Base-by-base conservation (phyloP, 2,113 vertebrate genomes). In the Alexandromys fortis region DNA sequence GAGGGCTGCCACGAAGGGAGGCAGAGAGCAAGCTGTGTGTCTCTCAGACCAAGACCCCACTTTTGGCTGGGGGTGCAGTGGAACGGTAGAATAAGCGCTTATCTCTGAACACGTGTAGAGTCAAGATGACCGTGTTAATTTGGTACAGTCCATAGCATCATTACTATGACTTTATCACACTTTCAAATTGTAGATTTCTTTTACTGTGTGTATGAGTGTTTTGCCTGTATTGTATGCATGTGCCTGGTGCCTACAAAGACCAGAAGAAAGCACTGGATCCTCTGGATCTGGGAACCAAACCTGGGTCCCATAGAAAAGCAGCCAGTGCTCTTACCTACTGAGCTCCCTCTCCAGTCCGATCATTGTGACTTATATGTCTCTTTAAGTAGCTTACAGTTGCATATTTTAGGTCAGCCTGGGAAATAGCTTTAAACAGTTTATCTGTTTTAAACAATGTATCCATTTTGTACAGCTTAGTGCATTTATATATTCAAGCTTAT, bases 351-450 rank as follows among this genome's bases (percentile, higher is more conserved):
- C 35, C 24, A 83, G n/a, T 24, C 22, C 55, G 47, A 70, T 92
- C 42, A 0, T 24, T 47, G 61, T 76, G 88, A 61, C 86, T 45
- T 33, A 68, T 33, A 16, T n/a, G 28, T 33, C 38, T 85, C 58
- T 65, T 4, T 49, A 85, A 68, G n/a, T 42, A 76, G 63, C 35
- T 30, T 55, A 2, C 14, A 55, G 10, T 42, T 72, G 19, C 4
- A 83, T 90, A 95, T 95, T 78, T 45, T 21, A 86, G 55, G 85
- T 58, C 78, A 47, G 65, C 55, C 76, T 11, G 22, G 85, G 72
- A 94, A 75, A 17, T 49, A 33, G 28, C 77, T 76, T 33, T 67
- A 49, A 79, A 58, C 12, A 28, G 2, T 33, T 89, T 14, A 17
- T 47, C 30, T 28, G 6, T 22, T 22, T 42, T 70, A 1, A 47